These are phyloP conservation scores for Patella pellucida DNA, from an alignment of 2,888 invertebrate genomes.

Conservation along the genomic window DNA sequence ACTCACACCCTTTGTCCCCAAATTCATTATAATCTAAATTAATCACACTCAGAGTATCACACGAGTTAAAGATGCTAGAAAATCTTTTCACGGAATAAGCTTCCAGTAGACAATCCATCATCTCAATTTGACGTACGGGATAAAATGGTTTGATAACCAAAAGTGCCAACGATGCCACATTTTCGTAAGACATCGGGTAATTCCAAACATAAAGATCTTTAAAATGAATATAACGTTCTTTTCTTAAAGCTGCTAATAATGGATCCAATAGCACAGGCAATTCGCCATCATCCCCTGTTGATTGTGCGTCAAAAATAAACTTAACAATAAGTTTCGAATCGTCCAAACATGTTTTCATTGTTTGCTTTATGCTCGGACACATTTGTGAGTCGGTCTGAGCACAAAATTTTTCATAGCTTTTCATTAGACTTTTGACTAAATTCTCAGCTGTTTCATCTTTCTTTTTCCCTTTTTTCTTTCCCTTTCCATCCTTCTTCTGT, in stretches of 20 bases:
- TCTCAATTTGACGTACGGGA: slow-evolving; percentile 58
- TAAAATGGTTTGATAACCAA: slow-evolving; percentile 65
- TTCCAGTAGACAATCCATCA: slow-evolving; percentile 66
- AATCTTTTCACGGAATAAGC: slow-evolving; percentile 54
- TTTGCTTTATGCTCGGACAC: slow-evolving; percentile 51
- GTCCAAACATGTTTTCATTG: slow-evolving; percentile 50
- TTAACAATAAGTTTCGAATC: slow-evolving; percentile 52
- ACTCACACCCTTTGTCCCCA: slow-evolving; percentile 66
- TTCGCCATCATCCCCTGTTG: slow-evolving; percentile 55
- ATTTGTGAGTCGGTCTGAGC: slow-evolving; percentile 51
- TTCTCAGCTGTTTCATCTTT: slow-evolving; percentile 43
- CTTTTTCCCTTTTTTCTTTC: slow-evolving; percentile 43
- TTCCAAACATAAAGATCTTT: slow-evolving; percentile 67
- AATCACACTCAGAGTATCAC: slow-evolving; percentile 57
- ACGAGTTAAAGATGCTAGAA: slow-evolving; percentile 47
- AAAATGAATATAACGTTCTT: slow-evolving; percentile 60
- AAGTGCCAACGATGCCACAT: slow-evolving; percentile 63
- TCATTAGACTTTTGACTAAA: slow-evolving; percentile 50
- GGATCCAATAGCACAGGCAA: slow-evolving; percentile 63
- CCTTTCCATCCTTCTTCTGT: slow-evolving; percentile 32
- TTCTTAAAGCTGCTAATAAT: slow-evolving; percentile 58
- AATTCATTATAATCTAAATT: slow-evolving; percentile 70
- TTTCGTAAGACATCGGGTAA: slow-evolving; percentile 64
- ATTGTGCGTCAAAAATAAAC: slow-evolving; percentile 60
- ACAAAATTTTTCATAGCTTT: slow-evolving; percentile 59